Base-by-base conservation (phyloP, 2,888 invertebrate species). In the Epistrophe eligans region DNA sequence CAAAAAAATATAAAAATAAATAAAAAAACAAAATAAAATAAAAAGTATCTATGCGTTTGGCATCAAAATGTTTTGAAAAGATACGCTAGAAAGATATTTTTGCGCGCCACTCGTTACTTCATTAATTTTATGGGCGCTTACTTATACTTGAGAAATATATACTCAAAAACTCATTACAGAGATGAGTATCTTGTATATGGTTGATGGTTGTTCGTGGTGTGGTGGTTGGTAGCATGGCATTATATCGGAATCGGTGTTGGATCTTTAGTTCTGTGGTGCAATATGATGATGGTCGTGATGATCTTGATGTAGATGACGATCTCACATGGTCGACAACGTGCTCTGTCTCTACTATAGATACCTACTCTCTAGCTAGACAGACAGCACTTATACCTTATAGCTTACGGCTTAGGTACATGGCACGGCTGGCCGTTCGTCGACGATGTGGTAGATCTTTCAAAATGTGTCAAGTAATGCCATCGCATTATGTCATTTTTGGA, bases 391-490 rank as follows among this genome's bases (percentile, higher is more conserved):
- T 24, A 60, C 40, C 40, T 60, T 60, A 60, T 7, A 13, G 15
- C 19, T 19, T 38, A 24, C 55, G 40, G 48, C n/a, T 70, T 40
- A n/a, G n/a, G n/a, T n/a, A 28, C 28, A 55, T 48, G 35, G 35
- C 24, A 24, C 24, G 24, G 24, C 3, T 3, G 24, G 24, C 24
- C 32, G 32, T 3, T 24, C 32, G 32, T 4, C 32, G 32, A 7
- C 35, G 60, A 73, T 74, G 57, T 64, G 62, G 66, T 67, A 57
- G 58, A 83, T 79, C 73, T 84, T 72, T 73, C 74, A 55, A 87
- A 87, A 87, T 82, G 76, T 82, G 79, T 79, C 87, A 82, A 79
- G 87, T 87, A 87, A 76, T 76, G 79, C 73, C 55, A 76, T 76
- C 24, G 79, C 43, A 82, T 87, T 82, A 87, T 87, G 85, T 87